A percentile compares a stretch with the other conserved stretches of the same genome.
Evolutionary conservation across 2,888 invertebrate species (phyloP).

Genomic region (Mythimna pallens): DNA sequence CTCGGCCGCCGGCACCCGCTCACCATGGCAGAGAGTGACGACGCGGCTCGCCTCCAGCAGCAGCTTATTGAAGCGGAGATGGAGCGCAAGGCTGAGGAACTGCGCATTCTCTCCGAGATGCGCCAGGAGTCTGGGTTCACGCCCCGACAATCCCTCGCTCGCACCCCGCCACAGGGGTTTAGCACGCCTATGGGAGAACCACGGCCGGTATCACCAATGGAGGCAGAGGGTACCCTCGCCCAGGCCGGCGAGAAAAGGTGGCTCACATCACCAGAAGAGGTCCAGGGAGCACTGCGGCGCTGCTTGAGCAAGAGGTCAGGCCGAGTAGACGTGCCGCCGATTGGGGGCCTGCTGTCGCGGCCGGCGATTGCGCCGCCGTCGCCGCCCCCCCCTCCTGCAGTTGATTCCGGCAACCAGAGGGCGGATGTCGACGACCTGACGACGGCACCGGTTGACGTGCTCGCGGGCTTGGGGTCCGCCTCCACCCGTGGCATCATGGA

Average conservation of each 20-base stretch:
- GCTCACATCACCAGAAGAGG: background rate
- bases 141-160: background rate
- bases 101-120: no score
- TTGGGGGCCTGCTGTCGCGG: background rate
- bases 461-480: rapidly evolving
- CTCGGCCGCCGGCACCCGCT: no score
- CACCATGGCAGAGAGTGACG: background rate
- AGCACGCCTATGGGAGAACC: background rate
- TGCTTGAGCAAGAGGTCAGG: background rate
- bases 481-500: background rate
- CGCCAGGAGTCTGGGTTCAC: background rate
- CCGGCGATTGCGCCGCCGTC: background rate
- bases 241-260: background rate
- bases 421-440: no score
- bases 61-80: no score
- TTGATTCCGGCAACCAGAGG: no score
- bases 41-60: background rate
- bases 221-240: no score
- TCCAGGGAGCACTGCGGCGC: background rate
- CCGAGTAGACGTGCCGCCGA: background rate
- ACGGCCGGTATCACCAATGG: no score
- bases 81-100: no score
- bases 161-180: background rate
- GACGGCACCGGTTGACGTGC: background rate
- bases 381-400: background rate